These are phyloP conservation scores for Parascotia fuliginaria DNA, from an alignment of 2,888 invertebrate species.

Conservation along the genomic window DNA sequence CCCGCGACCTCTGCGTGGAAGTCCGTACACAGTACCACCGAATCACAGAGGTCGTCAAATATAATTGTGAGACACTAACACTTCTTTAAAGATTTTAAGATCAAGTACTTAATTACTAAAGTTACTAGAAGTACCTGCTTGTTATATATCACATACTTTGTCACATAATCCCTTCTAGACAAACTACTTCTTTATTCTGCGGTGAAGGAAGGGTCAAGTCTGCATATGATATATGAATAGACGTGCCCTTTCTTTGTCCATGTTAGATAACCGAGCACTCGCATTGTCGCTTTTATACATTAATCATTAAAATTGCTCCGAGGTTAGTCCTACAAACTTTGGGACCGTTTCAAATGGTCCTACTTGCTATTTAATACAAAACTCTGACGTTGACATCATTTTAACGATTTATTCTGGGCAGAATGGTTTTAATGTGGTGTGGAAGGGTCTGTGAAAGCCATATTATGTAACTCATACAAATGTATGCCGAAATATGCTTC, in stretches of 20 bases:
- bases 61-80: too few relatives aligned
- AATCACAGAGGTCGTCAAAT: too few relatives aligned
- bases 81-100: too few relatives aligned
- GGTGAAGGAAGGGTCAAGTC: conserved; percentile 75
- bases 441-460: neutral
- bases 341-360: conserved; percentile 36
- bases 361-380: conserved; percentile 26
- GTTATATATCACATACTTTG: neutral
- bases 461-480: too few relatives aligned
- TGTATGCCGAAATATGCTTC: too few relatives aligned
- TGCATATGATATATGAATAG: conserved; percentile 80
- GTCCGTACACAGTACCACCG: too few relatives aligned
- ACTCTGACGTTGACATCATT: conserved; percentile 26
- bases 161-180: conserved; percentile 15
- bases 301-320: conserved; percentile 70
- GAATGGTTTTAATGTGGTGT: conserved; percentile 1
- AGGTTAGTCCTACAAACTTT: conserved; percentile 51
- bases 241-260: conserved; percentile 70
- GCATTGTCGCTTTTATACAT: conserved; percentile 71
- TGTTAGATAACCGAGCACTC: conserved; percentile 66
- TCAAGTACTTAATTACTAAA: too few relatives aligned
- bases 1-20: too few relatives aligned
- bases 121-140: too few relatives aligned
- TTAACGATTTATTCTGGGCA: conserved; percentile 13
- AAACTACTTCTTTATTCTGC: conserved; percentile 28